Evolutionary conservation across 2,888 invertebrate species (phyloP).

Genomic region (Tupiocoris notatus): DNA sequence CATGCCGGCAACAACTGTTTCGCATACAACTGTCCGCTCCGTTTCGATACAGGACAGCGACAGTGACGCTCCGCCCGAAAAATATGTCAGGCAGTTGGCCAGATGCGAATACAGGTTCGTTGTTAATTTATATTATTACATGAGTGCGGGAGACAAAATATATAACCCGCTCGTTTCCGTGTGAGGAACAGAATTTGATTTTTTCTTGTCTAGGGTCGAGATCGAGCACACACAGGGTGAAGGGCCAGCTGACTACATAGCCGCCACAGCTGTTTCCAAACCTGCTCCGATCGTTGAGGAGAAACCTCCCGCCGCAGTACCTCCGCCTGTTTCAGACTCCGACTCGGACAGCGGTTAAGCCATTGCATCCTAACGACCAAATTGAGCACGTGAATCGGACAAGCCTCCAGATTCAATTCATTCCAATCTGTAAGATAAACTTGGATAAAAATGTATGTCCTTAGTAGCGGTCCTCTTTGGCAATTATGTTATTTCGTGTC

Average conservation of each 20-base stretch:
- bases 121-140: too few relatives aligned
- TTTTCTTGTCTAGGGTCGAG: slow-evolving; percentile 79
- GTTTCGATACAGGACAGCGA: slow-evolving; percentile 85
- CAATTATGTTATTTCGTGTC: too few relatives aligned
- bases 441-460: too few relatives aligned
- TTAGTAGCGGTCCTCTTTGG: too few relatives aligned
- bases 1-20: slow-evolving; percentile 85
- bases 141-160: too few relatives aligned
- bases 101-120: slow-evolving; percentile 94
- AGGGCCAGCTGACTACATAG: slow-evolving; percentile 66
- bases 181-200: too few relatives aligned
- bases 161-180: too few relatives aligned
- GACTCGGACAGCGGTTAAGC: slow-evolving; percentile 52
- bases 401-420: too few relatives aligned
- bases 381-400: too few relatives aligned
- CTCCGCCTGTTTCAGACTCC: slow-evolving; percentile 55
- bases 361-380: too few relatives aligned
- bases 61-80: slow-evolving; percentile 90
- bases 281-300: slow-evolving; percentile 52
- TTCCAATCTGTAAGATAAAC: too few relatives aligned
- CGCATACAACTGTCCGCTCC: slow-evolving; percentile 93
- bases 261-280: slow-evolving; percentile 60
- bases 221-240: slow-evolving; percentile 82
- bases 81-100: slow-evolving; percentile 94
- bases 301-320: slow-evolving; percentile 53